Percentiles rank a stretch among this genome's conserved stretches.
These are phyloP conservation scores for Mayetiola destructor DNA, from an alignment of 2,888 invertebrate species.

Conservation along the genomic window DNA sequence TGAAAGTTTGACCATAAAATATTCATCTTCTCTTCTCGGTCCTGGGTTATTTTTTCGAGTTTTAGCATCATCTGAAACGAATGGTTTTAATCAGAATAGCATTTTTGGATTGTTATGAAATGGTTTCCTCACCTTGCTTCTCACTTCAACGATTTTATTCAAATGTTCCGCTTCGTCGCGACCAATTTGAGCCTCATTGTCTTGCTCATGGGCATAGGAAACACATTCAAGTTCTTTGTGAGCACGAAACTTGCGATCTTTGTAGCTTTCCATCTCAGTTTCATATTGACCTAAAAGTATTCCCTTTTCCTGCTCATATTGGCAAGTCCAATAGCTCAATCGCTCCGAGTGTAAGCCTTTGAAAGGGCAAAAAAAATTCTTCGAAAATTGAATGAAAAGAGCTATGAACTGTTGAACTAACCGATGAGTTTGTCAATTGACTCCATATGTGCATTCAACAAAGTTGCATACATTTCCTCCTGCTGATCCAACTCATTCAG, in stretches of 20 bases:
- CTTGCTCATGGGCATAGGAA: constrained; percentile 42
- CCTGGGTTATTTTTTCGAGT: constrained; percentile 33
- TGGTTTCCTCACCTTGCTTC: constrained; percentile 33
- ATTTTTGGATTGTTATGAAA: not conserved
- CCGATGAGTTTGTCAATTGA: constrained; percentile 53
- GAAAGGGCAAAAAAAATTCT: not conserved
- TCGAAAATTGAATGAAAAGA: constrained; percentile 4
- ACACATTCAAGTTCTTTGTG: constrained; percentile 45
- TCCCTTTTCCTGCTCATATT: constrained; percentile 43
- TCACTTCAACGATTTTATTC: constrained; percentile 38
- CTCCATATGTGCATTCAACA: constrained; percentile 58
- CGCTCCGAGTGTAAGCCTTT: constrained; percentile 44
- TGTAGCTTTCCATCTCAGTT: constrained; percentile 39
- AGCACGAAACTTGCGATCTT: constrained; percentile 38
- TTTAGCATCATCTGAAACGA: constrained; percentile 29
- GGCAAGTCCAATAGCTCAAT: constrained; percentile 40
- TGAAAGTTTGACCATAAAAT: constrained; percentile 36
- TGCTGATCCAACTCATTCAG: constrained; percentile 51
- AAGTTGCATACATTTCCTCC: constrained; percentile 56
- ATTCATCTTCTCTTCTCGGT: constrained; percentile 38
- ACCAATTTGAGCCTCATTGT: constrained; percentile 28
- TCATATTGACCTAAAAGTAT: constrained; percentile 40
- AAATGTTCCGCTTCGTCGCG: constrained; percentile 36
- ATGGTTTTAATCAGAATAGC: too few species aligned
- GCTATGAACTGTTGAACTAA: constrained; percentile 27